Conservation (phyloP, 2,113 vertebrate species). For the Toxostoma redivivum region DNA sequence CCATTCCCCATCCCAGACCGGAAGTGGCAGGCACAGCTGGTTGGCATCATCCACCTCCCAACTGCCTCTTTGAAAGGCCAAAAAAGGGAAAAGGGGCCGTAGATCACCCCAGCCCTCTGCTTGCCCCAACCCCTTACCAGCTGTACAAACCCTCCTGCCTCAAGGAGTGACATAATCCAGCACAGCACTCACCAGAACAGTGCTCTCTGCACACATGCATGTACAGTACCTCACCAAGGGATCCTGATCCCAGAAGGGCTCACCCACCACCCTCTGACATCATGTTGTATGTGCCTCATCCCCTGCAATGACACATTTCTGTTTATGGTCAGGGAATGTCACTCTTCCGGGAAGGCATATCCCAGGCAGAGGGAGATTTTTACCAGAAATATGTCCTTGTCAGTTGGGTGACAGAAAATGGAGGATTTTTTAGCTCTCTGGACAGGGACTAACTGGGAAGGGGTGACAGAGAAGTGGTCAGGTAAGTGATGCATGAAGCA, state of each 20-base stretch:
- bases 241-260: not conserved
- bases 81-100: not conserved
- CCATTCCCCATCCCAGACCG: not conserved
- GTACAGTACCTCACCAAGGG: not conserved
- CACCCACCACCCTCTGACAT: not conserved
- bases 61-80: not conserved
- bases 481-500: not conserved
- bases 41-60: not conserved
- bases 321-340: fast-evolving
- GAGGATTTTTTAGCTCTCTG: not conserved
- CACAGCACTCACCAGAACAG: not conserved
- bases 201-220: not conserved
- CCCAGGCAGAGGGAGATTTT: not conserved
- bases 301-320: not conserved
- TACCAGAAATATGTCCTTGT: not conserved
- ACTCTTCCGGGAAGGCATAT: not conserved
- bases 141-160: not conserved
- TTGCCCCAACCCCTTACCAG: not conserved
- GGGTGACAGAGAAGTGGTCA: not conserved
- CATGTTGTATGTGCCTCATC: fast-evolving
- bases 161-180: not conserved
- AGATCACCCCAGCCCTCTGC: not conserved
- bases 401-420: not conserved
- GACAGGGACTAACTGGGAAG: not conserved
- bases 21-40: not conserved